Base-by-base conservation (phyloP, 2,888 invertebrate species). In the Ptychoptera contaminata region DNA sequence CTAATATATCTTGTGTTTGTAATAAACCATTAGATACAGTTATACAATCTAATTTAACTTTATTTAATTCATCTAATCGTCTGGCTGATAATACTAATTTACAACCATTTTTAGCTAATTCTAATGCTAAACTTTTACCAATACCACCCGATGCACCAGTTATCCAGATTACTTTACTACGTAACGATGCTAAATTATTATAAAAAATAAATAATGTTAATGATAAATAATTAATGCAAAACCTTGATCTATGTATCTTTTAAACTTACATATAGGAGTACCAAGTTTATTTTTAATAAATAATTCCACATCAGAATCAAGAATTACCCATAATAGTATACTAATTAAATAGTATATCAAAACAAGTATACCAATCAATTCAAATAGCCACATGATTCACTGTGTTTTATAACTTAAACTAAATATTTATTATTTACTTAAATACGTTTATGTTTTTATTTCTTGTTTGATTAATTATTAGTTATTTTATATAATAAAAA, bases 121-220 rank as follows among this genome's bases (percentile, higher is more conserved):
- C 71, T 49, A 81, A 69, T 0, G 85, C 83, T 40, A 83, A 64
- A 49, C 72, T 62, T 62, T 82, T 81, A 2, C 87, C 87, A 49
- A 88, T 86, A 11, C 87, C 87, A 65, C 82, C 82, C 0, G 86
- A 86, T 1, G 86, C 83, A 37, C 87, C 87, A 2, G 83, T 84
- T 51, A 88, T 77, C 79, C 87, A 88, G 2, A 85, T 76, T 4
- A 86, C 83, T 61, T 84, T 77, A 1, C 77, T 77, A 37, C 66
- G 63, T 43, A 81, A 60, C 3, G 62, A 58, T 35, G 65, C 76
- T 75, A 48, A 40, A 54, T 49, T 46, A 49, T 46, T 36, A 44
- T 36, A 34, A 32, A 32, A 39, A 31, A 12, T 36, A 12, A 14
- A 9, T 14, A 11, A n/a, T n/a, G n/a, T 41, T n/a, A 16, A 37